Base-by-base conservation (phyloP, 1,140 invertebrate species). In the Lasioglossum baleicum region DNA sequence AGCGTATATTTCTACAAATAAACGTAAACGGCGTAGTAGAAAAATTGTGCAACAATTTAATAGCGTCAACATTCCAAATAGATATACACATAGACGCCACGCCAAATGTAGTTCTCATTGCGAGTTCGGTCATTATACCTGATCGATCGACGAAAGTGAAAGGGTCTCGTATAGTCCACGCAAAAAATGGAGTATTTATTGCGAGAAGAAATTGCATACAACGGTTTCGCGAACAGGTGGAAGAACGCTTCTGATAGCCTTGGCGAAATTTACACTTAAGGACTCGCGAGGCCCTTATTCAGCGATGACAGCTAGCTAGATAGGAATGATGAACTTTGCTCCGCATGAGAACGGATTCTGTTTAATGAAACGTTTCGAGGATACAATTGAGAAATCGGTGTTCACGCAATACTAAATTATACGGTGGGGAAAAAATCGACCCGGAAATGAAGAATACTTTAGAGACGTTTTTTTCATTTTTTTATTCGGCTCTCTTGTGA, bases 231-330 rank as follows among this genome's bases (percentile, higher is more conserved):
- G 2, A 13, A 2, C 0, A 7, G 10, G 5, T 31, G 61, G 73
- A 44, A 22, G n/a, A 42, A 42, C 20, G 35, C 13, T 5, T 3
- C 22, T 7, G 48, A 63, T 26, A 44, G 20, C 75, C 75, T 77
- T 70, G 75, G 44, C 31, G 13, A 63, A 77, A 70, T 70, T 63
- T 20, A 10, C 15, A 17, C 11, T 76, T 40, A 40, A 63, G 26
- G 42, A 22, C 22, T 61, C 17, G 5, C 17, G 13, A 31, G 8
- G 22, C 51, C 17, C 65, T 68, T 67, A 60, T 58, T 31, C 7
- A 31, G 51, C 35, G 51, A 20, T 44, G 64, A 75, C 13, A 58
- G 73, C 42, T 17, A 44, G 26, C 17, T 42, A 35, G 8, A 3
- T 53, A 20, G 8, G 31, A 48, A 31, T 26, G 2, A 15, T 7